Base-by-base conservation (phyloP, 2,113 vertebrate genomes). In the Clarias batrachus region DNA sequence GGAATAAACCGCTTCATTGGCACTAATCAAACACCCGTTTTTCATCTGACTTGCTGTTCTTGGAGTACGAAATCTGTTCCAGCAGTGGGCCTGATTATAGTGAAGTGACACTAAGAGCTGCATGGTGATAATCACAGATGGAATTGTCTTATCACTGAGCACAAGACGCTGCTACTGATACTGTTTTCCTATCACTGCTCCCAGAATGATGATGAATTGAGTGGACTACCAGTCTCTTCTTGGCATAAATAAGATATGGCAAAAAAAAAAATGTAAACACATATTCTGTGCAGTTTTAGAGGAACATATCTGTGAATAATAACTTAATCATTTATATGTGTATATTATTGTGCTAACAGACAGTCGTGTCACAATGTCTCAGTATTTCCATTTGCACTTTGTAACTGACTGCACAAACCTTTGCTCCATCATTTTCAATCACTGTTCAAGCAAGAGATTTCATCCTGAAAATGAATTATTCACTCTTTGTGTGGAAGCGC, bases 51-150 rank as follows among this genome's bases (percentile, higher is more conserved):
- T 78, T 37, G 11, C 27, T 80, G 56, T 80, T 33, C 27, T 60
- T n/a, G 1, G 77, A 60, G 77, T 60, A 19, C 21, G 57, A 80
- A 80, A 30, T 23, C 78, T 62, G 78, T 81, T 81, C 57, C 78
- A 41, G 19, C 19, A 41, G 57, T 41, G 30, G 78, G 78, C 12
- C 57, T 81, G 56, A 6, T 59, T 59, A 59, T 59, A 19, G 54
- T 60, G 0, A 10, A 60, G 56, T 80, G 77, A 21, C 19, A 54
- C 33, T 80, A 80, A 59, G 77, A 56, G 23, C 56, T 80, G 78
- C 78, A 62, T 62, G 78, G 78, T 81, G 57, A 60, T 80, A 60
- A 80, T 81, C 78, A 41, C 78, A 81, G 57, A 37, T 25, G 30
- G 78, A 81, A 62, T 81, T 62, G 78, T 62, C 78, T 62, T 80